These are phyloP conservation scores for Sycobia sp. DNA, from an alignment of 1,140 invertebrate genomes.

Conservation along the genomic window DNA sequence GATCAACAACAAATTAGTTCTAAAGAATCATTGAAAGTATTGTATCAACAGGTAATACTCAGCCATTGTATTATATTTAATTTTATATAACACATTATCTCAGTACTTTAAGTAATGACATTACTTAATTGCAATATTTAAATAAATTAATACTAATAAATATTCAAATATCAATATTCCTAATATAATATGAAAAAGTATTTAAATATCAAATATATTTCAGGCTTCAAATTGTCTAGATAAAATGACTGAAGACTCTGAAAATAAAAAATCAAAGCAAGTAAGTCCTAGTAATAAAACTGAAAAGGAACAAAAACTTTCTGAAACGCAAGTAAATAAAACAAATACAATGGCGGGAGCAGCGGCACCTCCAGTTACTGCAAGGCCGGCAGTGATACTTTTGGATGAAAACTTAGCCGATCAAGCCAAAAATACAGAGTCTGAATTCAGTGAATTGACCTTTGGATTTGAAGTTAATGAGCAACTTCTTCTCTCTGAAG, in stretches of 20 bases:
- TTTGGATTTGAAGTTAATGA: slow-evolving; percentile 76
- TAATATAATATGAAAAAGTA: too few species aligned
- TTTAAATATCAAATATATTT: too few species aligned
- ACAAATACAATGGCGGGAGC: slow-evolving; percentile 7
- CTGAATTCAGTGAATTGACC: slow-evolving; percentile 64
- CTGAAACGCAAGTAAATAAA: slow-evolving; percentile 34
- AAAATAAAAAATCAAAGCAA: slow-evolving; percentile 42
- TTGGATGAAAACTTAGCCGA: slow-evolving; percentile 62
- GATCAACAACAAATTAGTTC: slow-evolving; percentile 28
- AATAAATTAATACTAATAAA: too few species aligned
- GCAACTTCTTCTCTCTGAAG: slow-evolving; percentile 62
- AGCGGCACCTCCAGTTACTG: slow-evolving; percentile 27
- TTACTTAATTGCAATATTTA: too few species aligned
- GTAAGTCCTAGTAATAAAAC: slow-evolving; percentile 30
- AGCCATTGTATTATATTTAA: background rate
- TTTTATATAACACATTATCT: background rate
- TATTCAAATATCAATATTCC: too few species aligned
- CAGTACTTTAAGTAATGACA: background rate
- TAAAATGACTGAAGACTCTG: slow-evolving; percentile 24
- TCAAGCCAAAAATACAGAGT: slow-evolving; percentile 50
- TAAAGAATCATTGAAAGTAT: slow-evolving; percentile 20
- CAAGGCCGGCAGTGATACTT: slow-evolving; percentile 68
- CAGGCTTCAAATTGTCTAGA: slow-evolving; percentile 16
- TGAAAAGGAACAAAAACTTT: slow-evolving; percentile 42
- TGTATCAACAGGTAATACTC: slow-evolving; percentile 4